A percentile compares a stretch with the other conserved stretches of the same genome.
Evolutionary conservation across 2,888 invertebrate genomes (phyloP).

Genomic region (Melinopterus prodromus): DNA sequence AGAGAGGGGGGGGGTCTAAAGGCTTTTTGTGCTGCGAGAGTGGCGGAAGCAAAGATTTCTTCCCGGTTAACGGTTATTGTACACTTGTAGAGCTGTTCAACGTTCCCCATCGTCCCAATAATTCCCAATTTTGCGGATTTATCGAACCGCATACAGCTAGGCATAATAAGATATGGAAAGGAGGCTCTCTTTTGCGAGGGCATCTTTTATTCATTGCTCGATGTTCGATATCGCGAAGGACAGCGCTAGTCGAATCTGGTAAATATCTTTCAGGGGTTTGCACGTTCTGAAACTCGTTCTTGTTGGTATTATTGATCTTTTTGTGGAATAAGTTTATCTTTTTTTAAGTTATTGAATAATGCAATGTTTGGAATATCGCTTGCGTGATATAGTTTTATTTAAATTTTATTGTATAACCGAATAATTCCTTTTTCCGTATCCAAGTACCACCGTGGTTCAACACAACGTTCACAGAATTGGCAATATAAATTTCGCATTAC

Average conservation of each 20-base stretch:
- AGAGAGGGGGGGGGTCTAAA: background rate
- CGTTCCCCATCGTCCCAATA: background rate
- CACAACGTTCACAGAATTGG: too few species aligned
- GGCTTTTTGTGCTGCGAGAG: background rate
- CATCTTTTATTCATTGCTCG: background rate
- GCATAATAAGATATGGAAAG: background rate
- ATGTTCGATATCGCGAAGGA: background rate
- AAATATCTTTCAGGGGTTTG: background rate
- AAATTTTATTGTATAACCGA: too few species aligned
- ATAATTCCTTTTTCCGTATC: too few species aligned
- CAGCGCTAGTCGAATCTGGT: background rate
- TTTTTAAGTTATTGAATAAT: too few species aligned
- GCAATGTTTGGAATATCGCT: too few species aligned
- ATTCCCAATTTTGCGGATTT: constrained; percentile 4
- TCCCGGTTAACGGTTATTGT: background rate
- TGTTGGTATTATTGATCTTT: too few species aligned
- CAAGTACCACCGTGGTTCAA: too few species aligned
- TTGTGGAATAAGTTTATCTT: too few species aligned
- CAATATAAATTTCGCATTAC: too few species aligned
- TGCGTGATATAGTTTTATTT: too few species aligned
- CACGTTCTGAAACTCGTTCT: too few species aligned
- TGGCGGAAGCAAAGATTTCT: background rate
- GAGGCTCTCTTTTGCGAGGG: background rate
- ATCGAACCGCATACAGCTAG: background rate
- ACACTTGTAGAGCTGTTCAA: background rate